A percentile compares a stretch with the other conserved stretches of the same genome.
Conservation (phyloP, 2,113 vertebrate genomes). For the Microcebus lehilahytsara region DNA sequence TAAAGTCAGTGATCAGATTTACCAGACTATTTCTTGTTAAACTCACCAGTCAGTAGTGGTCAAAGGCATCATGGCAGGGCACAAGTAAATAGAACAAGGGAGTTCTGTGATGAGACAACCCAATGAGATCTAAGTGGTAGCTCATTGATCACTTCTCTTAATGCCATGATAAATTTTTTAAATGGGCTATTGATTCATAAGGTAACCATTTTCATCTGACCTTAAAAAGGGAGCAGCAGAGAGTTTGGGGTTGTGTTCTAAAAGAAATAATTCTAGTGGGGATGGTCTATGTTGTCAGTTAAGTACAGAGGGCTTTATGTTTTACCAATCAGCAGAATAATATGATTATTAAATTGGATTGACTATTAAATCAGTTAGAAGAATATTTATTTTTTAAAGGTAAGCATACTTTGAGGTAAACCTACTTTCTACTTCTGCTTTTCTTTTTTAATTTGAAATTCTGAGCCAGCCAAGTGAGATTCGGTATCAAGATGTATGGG, state of each 20-base stretch:
- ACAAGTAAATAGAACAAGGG: not conserved
- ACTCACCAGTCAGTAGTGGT: not conserved
- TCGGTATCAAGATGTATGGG: not conserved
- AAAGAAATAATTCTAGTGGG: not conserved
- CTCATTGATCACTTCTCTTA: not conserved
- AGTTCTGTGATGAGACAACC: not conserved
- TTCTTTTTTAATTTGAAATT: not conserved
- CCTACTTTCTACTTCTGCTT: not conserved
- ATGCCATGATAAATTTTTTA: not conserved
- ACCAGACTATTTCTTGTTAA: not conserved
- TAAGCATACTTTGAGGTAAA: not conserved
- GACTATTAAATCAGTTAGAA: not conserved
- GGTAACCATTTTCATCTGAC: not conserved
- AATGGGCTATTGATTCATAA: not conserved
- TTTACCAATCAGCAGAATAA: not conserved
- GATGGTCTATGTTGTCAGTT: not conserved
- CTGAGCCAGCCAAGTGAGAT: not conserved
- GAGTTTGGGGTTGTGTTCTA: not conserved
- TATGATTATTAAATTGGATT: not conserved
- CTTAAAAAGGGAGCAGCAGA: not conserved
- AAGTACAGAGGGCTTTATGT: not conserved
- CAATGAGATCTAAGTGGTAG: not conserved
- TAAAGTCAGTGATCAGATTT: not conserved
- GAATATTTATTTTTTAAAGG: not conserved
- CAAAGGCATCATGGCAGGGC: not conserved